Evolutionary conservation across 2,113 vertebrate genomes (phyloP).

Genomic region (Chrysemys picta): DNA sequence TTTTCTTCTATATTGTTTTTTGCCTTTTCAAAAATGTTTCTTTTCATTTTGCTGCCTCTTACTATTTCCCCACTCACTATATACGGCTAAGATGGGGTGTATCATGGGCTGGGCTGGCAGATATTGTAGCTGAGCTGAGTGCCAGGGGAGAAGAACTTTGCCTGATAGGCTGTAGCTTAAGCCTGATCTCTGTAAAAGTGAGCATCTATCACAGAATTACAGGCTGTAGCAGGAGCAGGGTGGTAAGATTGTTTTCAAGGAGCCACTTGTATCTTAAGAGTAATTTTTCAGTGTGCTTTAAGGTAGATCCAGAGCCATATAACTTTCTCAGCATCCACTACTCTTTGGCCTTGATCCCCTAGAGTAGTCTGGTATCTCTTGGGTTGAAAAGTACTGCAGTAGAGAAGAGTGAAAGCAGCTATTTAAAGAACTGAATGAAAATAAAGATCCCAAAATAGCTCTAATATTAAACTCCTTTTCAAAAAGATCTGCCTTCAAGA

Average conservation of each 20-base stretch:
- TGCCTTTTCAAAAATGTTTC: neutral
- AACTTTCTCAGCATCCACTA: neutral
- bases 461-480: neutral
- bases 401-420: neutral
- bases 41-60: neutral
- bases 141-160: neutral
- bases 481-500: neutral
- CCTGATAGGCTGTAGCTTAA: neutral
- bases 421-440: neutral
- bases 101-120: neutral
- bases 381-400: neutral
- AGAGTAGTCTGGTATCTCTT: neutral
- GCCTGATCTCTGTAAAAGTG: rapidly evolving
- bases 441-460: neutral
- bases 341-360: neutral
- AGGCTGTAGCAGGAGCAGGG: neutral
- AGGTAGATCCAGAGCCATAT: neutral
- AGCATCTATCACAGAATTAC: neutral
- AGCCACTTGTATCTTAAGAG: neutral
- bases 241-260: neutral
- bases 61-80: neutral
- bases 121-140: neutral
- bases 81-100: neutral
- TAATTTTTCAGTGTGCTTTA: neutral
- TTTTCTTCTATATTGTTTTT: neutral